A percentile compares a stretch with the other conserved stretches of the same genome.
Conservation (phyloP, 2,888 invertebrate species). For the Cephus spinipes region DNA sequence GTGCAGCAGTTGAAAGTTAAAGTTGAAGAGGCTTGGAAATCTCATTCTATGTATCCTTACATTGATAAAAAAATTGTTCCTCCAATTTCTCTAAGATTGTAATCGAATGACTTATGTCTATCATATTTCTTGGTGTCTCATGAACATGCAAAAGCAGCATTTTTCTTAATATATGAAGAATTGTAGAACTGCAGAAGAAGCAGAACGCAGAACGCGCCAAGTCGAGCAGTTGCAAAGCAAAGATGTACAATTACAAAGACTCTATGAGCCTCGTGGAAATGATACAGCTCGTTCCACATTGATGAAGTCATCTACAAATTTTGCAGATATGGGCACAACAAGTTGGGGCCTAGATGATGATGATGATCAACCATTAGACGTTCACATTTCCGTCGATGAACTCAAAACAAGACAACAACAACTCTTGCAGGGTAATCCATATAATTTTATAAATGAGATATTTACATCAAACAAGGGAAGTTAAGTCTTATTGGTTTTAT, state of each 20-base stretch:
- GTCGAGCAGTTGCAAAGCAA: conserved; percentile 74
- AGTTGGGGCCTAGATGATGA: conserved; percentile 66
- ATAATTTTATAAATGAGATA: neutral
- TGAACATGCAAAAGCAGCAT: conserved; percentile 12
- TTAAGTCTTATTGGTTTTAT: conserved; percentile 42
- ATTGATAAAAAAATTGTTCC: conserved; percentile 6
- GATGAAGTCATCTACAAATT: conserved; percentile 56
- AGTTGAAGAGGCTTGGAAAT: conserved; percentile 68
- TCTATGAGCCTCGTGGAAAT: conserved; percentile 66
- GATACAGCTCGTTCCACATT: conserved; percentile 59
- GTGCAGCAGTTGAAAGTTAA: conserved; percentile 71
- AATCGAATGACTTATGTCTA: neutral
- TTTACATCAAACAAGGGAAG: neutral
- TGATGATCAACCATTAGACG: conserved; percentile 65
- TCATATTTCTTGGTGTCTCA: neutral
- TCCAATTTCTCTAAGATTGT: conserved; percentile 19
- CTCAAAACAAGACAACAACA: conserved; percentile 72
- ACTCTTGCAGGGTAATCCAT: conserved; percentile 70
- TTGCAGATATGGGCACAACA: conserved; percentile 67
- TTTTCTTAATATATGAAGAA: conserved; percentile 46
- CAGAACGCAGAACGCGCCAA: conserved; percentile 72
- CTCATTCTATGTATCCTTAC: conserved; percentile 67
- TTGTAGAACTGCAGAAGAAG: conserved; percentile 72
- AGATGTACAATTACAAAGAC: conserved; percentile 70
- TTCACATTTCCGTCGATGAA: conserved; percentile 67